phyloP scores from a whole-genome alignment of 2,113 vertebrate genomes.

The Pedetes capensis region DNA sequence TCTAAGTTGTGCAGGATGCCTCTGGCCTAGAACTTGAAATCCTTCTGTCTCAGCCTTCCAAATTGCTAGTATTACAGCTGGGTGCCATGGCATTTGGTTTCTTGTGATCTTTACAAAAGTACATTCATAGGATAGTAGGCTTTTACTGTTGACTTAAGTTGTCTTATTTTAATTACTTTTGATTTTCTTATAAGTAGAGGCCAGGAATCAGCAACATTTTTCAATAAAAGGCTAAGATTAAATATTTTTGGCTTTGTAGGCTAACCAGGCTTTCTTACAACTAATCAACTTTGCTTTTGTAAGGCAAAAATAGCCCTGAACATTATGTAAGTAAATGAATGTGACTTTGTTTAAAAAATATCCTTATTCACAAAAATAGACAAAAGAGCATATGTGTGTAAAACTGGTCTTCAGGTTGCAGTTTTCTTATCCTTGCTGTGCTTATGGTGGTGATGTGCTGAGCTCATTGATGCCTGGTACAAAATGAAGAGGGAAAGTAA shows the following conservation, averaged over 20 bases:
- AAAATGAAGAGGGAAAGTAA: not conserved
- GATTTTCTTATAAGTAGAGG: not conserved
- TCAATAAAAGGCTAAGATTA: not conserved
- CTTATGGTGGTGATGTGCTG: not conserved
- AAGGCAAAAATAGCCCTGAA: not conserved
- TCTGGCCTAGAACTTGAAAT: too few species aligned
- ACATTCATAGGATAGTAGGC: not conserved
- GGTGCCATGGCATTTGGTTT: too few species aligned
- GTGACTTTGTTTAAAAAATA: not conserved
- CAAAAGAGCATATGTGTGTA: too few species aligned
- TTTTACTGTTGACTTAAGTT: not conserved
- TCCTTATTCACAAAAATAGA: conserved; percentile 43
- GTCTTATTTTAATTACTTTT: not conserved
- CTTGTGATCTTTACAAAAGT: not conserved
- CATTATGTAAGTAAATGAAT: not conserved
- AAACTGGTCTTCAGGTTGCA: not conserved
- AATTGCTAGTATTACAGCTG: too few species aligned
- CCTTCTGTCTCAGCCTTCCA: too few species aligned
- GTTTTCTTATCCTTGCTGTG: not conserved
- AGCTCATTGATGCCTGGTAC: not conserved
- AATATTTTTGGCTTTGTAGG: not conserved
- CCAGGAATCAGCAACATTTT: not conserved
- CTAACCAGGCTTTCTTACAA: not conserved
- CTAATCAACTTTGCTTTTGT: not conserved
- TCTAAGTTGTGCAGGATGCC: too few species aligned